These are phyloP conservation scores for Caenorhabditis uteleia DNA, from an alignment of 2,888 invertebrate species.

Conservation along the genomic window DNA sequence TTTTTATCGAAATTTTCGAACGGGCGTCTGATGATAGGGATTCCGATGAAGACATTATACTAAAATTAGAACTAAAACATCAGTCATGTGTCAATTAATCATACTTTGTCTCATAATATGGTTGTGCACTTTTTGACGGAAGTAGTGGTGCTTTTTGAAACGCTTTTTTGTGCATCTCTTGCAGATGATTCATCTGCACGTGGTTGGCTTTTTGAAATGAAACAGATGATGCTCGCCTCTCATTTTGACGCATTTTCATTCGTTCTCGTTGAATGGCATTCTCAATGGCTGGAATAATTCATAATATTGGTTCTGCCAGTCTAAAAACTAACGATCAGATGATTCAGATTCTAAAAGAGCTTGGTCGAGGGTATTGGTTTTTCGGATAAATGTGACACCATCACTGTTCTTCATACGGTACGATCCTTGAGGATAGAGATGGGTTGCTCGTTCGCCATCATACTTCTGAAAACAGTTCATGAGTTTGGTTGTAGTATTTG, in stretches of 20 bases:
- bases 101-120: no score
- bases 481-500: background rate
- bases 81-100: no score
- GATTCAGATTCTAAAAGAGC: no score
- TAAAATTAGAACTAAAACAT: no score
- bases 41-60: constrained; percentile 40
- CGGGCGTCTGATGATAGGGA: constrained; percentile 47
- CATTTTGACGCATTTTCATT: constrained; percentile 31
- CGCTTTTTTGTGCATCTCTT: constrained; percentile 18
- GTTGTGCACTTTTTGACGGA: no score
- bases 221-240: constrained; percentile 44
- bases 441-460: constrained; percentile 42
- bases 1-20: constrained; percentile 49
- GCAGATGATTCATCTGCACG: constrained; percentile 13
- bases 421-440: constrained; percentile 38
- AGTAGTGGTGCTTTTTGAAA: no score
- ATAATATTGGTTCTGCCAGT: no score
- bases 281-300: constrained; percentile 34
- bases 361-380: no score
- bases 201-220: constrained; percentile 38
- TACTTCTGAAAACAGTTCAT: constrained; percentile 39
- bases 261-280: constrained; percentile 37
- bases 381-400: no score
- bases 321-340: no score
- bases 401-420: no score